Percentiles rank a stretch among this genome's conserved stretches.
Conservation (phyloP, 2,797 vertebrate genomes). For the Cynodonichthys magdalenae region DNA sequence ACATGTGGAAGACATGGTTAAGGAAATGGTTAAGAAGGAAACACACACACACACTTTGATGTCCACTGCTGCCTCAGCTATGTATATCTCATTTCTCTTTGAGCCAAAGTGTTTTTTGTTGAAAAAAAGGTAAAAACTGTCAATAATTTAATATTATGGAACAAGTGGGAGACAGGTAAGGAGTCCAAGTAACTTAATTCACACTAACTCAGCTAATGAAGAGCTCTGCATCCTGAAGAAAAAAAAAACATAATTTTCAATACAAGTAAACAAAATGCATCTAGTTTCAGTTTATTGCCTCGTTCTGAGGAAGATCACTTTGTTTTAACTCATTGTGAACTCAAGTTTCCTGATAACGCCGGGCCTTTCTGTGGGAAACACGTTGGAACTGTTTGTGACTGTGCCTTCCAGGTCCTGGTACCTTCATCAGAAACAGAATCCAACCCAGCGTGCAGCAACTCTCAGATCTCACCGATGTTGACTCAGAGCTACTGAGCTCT, state of each 20-base stretch:
- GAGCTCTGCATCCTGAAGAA: too few relatives aligned
- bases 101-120: too few relatives aligned
- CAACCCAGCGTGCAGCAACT: constrained; percentile 3
- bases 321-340: neutral
- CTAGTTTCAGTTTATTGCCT: too few relatives aligned
- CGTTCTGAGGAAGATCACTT: too few relatives aligned
- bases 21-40: neutral
- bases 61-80: neutral
- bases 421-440: constrained; percentile 5
- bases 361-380: neutral
- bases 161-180: neutral
- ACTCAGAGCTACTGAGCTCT: constrained; percentile 35
- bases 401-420: neutral
- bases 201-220: too few relatives aligned
- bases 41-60: constrained; percentile 20
- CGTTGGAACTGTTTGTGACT: neutral
- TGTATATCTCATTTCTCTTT: neutral
- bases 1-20: constrained; percentile 1
- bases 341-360: neutral
- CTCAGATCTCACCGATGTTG: constrained; percentile 3
- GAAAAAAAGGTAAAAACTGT: neutral
- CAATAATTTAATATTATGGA: neutral
- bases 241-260: too few relatives aligned
- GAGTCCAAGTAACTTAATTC: too few relatives aligned
- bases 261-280: too few relatives aligned